These are phyloP conservation scores for Saguinus imperator DNA, from an alignment of 2,113 vertebrate genomes.

Conservation along the genomic window DNA sequence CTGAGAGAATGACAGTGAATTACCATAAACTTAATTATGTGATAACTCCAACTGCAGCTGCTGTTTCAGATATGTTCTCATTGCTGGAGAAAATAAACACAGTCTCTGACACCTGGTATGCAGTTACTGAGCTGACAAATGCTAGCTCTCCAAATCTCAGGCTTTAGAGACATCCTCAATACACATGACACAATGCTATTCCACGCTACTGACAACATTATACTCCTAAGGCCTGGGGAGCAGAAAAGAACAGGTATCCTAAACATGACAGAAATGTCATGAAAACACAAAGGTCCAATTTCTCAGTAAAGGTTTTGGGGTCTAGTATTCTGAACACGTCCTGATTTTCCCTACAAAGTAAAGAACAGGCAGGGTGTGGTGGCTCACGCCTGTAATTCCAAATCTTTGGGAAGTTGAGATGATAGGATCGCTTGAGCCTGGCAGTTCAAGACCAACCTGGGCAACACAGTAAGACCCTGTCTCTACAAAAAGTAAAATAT, in stretches of 20 bases:
- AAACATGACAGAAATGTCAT: not conserved
- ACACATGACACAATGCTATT: not conserved
- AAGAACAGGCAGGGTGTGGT: not conserved
- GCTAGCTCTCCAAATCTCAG: not conserved
- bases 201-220: too few species aligned
- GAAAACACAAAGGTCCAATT: not conserved
- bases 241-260: not conserved
- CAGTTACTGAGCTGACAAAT: not conserved
- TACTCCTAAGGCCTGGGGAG: too few species aligned
- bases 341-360: not conserved
- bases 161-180: not conserved
- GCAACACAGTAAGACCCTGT: too few species aligned
- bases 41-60: not conserved
- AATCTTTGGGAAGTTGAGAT: too few species aligned
- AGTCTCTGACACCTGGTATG: not conserved
- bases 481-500: too few species aligned
- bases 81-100: not conserved
- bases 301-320: not conserved
- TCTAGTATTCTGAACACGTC: not conserved
- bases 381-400: too few species aligned
- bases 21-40: not conserved
- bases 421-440: too few species aligned
- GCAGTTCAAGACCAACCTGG: too few species aligned
- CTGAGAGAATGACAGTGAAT: not conserved
- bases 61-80: conserved; percentile 10